phyloP scores from a whole-genome alignment of 92 coral and sea anemone genomes.

The Micromussa lordhowensis region DNA sequence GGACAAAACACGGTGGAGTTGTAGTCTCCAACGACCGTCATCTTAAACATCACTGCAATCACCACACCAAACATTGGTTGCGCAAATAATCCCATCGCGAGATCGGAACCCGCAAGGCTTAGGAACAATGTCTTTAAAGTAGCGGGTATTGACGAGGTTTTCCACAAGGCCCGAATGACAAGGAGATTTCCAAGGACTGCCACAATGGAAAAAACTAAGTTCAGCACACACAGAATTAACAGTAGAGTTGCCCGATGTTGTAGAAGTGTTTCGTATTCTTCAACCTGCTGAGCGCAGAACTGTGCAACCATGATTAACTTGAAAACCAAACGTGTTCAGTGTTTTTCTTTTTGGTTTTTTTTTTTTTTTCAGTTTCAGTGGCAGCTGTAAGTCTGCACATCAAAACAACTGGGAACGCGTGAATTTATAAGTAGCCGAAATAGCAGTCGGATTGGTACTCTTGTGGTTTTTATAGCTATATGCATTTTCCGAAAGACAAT shows the following conservation, averaged over 20 bases:
- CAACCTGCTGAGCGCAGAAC: background rate
- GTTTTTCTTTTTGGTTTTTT: background rate
- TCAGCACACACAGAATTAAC: background rate
- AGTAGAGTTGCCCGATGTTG: background rate
- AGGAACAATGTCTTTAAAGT: slow-evolving; percentile 18
- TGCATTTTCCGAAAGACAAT: no score
- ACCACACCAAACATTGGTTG: slow-evolving; percentile 24
- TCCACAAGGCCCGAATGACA: slow-evolving; percentile 6
- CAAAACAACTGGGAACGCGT: background rate
- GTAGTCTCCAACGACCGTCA: background rate
- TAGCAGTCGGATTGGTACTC: no score
- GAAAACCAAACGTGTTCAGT: background rate
- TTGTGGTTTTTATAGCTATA: no score
- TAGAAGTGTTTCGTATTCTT: background rate
- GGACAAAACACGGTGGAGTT: background rate
- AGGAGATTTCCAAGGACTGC: slow-evolving; percentile 10
- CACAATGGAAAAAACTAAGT: background rate
- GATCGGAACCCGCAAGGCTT: slow-evolving; percentile 5
- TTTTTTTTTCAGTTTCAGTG: no score
- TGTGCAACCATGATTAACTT: background rate
- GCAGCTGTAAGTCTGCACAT: background rate
- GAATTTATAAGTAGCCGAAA: background rate
- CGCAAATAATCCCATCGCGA: slow-evolving; percentile 8
- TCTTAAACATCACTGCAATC: background rate
- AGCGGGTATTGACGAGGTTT: slow-evolving; percentile 29